Evolutionary conservation across 2,888 invertebrate genomes (phyloP), one percentile per base, ranked within the genome.

Genomic region (Dynastes tityus): DNA sequence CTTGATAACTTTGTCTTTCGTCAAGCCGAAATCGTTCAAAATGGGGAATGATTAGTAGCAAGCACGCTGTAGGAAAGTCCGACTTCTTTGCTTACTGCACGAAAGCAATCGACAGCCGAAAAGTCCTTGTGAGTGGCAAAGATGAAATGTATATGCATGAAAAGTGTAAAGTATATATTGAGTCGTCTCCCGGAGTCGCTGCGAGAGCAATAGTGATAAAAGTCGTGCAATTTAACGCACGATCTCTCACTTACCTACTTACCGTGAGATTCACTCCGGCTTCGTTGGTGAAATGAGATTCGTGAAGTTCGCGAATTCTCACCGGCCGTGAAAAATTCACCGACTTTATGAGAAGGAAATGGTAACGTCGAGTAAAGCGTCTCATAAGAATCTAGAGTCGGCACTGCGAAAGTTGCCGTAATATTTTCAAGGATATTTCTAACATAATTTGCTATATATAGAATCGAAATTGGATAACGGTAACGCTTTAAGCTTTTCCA

Each of bases 91-190:
- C 53, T n/a, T 53, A 9, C 32, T 37, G 45, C 9, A 2, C 11
- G 11, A 9, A 45, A 81, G 79, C 78, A 74, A 76, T 81, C 80
- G 45, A 11, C 8, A 8, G 45, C 45, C 8, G 73, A 77, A 77
- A 22, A 80, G 79, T 78, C 78, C 76, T 53, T 79, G 76, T 79
- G 78, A 79, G 45, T 49, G 32, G 29, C 49, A 40, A 9, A 63
- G n/a, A 40, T 65, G 40, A 65, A 65, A 65, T 65, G 40, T 65
- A 65, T 65, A 40, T 53, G 16, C 16, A n/a, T 65, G 65, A 40
- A 65, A 45, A 65, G 40, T 53, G 16, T 37, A 8, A 22, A 53
- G 53, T 53, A n/a, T 65, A 63, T 27, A 40, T 40, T 40, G 16
- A 65, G 65, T 65, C 32, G 5, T 65, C 64, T 40, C 16, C 16